These are phyloP conservation scores for Chromobotia macracanthus DNA, from an alignment of 2,797 vertebrate species.

Conservation along the genomic window DNA sequence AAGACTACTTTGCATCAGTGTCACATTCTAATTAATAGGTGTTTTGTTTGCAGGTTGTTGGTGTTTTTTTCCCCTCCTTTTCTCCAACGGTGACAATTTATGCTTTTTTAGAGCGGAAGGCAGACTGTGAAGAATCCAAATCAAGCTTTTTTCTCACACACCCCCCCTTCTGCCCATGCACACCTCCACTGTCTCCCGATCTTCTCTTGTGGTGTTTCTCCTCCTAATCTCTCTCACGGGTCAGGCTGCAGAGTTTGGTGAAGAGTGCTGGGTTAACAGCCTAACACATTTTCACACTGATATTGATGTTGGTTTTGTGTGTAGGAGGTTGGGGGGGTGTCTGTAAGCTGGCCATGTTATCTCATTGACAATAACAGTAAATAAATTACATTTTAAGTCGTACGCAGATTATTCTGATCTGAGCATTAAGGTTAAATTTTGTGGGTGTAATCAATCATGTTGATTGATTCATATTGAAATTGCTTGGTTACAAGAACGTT, in stretches of 20 bases:
- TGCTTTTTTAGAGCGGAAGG: slow-evolving; percentile 66
- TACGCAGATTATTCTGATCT: neutral
- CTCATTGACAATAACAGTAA: neutral
- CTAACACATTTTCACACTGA: slow-evolving; percentile 23
- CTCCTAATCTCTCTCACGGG: slow-evolving; percentile 21
- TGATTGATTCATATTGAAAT: too few species aligned
- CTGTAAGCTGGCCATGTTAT: neutral
- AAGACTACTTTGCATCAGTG: slow-evolving; percentile 78
- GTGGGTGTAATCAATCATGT: too few species aligned
- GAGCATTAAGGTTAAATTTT: too few species aligned
- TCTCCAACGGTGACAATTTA: slow-evolving; percentile 66
- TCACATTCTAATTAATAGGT: slow-evolving; percentile 80
- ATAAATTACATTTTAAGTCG: neutral
- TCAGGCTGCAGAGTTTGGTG: slow-evolving; percentile 14
- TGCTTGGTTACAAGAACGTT: too few species aligned
- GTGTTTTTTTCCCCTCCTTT: slow-evolving; percentile 66
- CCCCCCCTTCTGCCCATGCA: slow-evolving; percentile 26
- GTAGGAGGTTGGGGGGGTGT: neutral
- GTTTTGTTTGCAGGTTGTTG: slow-evolving; percentile 73
- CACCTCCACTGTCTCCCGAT: slow-evolving; percentile 32
- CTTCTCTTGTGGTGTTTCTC: slow-evolving; percentile 38
- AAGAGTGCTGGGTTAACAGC: slow-evolving; percentile 4
- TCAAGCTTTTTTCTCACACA: slow-evolving; percentile 47
- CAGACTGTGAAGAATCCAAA: slow-evolving; percentile 64
- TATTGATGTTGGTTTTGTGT: slow-evolving; percentile 24